Evolutionary conservation across 1,140 invertebrate species (phyloP), one percentile per base, ranked within the genome.

Genomic region (Aradophagus sp.): DNA sequence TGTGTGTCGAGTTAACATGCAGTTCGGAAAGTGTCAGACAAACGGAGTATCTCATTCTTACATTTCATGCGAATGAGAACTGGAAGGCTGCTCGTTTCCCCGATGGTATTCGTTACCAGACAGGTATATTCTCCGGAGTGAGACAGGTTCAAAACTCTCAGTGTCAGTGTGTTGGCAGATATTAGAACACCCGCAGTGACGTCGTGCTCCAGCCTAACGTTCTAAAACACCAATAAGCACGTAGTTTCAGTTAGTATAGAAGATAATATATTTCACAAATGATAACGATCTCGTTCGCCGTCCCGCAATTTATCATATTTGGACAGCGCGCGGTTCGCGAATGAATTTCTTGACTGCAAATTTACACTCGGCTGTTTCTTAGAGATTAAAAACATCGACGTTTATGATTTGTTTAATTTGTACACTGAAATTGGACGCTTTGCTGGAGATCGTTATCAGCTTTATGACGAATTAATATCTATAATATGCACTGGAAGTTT

Each of bases 91-190:
- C 89, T 84, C 1, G 89, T 89, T 77, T 90, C 89, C 10, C 91
- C 91, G 76, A 92, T 91, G 13, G 88, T 87, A 80, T 93, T 93
- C 55, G 87, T 86, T 3, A 91, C 91, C 34, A 89, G 85, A 77
- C 92, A 93, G 32, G 89, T 87, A 79, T 93, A 93, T 39, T 90
- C 87, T 6, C 91, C 90, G 1, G 88, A 87, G 69, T 89, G 86
- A 45, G 85, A 82, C 34, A 87, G 80, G 74, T 83, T 84, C 61
- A 88, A 74, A 44, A 82, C 78, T 52, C 84, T 84, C 68, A 88
- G 70, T 76, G 85, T 83, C 75, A 87, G 77, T 56, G 86, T 87
- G 73, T 86, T 76, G 42, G 76, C 68, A 66, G 78, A 77, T 72
- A 80, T 73, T 42, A 80, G 68, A 50, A 76, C 69, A 48, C 75